These are phyloP conservation scores for Gastracanthus pulcherrimus DNA, from an alignment of 2,888 invertebrate species.

Conservation along the genomic window DNA sequence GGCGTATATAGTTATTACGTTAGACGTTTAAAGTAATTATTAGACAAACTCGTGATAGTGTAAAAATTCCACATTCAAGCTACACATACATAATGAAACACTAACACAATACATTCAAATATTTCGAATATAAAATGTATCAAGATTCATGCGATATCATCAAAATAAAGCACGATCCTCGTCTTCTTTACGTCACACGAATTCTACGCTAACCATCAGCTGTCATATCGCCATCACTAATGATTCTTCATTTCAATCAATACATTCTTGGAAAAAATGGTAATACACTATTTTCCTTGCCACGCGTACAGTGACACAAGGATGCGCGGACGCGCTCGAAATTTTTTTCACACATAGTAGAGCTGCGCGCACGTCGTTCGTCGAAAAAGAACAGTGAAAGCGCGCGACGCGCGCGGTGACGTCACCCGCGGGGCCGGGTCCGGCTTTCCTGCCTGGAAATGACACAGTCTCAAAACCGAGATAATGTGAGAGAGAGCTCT, in stretches of 20 bases:
- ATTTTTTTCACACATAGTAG: neutral
- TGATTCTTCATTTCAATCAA: neutral
- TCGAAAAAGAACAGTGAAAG: constrained; percentile 69
- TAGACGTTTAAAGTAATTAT: no score
- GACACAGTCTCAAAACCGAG: constrained; percentile 28
- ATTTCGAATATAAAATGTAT: no score
- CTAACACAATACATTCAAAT: no score
- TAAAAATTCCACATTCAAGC: no score
- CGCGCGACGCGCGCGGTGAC: constrained; percentile 63
- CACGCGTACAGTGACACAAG: neutral
- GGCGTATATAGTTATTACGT: no score
- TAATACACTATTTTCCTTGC: neutral
- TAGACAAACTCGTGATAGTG: no score
- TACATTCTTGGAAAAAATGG: neutral
- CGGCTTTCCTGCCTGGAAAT: constrained; percentile 67
- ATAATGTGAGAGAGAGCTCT: no score
- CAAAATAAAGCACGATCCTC: no score
- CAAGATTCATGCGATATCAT: no score
- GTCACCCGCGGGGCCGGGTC: constrained; percentile 63
- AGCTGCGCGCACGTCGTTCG: neutral
- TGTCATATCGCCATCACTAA: neutral
- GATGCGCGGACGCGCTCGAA: neutral
- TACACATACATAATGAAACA: no score
- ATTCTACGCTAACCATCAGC: no score
- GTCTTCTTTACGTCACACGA: no score